Base-by-base conservation (phyloP, 2,113 vertebrate genomes). In the Garra rufa region DNA sequence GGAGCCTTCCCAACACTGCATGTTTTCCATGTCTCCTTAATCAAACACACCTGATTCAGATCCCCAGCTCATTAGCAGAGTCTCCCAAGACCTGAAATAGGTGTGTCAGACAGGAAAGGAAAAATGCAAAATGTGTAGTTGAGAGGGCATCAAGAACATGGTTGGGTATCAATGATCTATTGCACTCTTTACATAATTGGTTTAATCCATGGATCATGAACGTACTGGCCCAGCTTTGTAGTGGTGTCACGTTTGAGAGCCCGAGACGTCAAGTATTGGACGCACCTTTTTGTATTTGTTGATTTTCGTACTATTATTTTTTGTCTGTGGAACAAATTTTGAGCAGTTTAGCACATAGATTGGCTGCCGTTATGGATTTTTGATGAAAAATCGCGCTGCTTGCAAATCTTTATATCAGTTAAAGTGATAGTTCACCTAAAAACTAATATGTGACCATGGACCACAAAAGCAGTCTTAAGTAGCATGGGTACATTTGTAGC, bases 101-200 rank as follows among this genome's bases (percentile, higher is more conserved):
- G 34, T 34, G 34, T 34, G 34, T 34, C 34, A 34, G 34, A 34
- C 34, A 34, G n/a, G n/a, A n/a, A 34, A 34, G 34, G 34, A 34
- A 5, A 34, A 3, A 34, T 34, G 34, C 34, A 34, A 34, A 34
- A 34, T 34, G 34, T 34, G 34, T 5, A 34, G 34, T 34, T 34
- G 34, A 5, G 34, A 5, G 34, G 5, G 5, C 34, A 4, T 5
- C 34, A 34, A 34, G 34, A 34, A 34, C 34, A 34, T 34, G 34
- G 34, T 3, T 34, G 34, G 34, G 34, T 4, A 34, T 5, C 34
- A 34, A 3, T 34, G 34, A 17, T 14, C 74, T 28, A 21, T 76
- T 76, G 74, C 74, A 55, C 9, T 76, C 7, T 55, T 75, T 75
- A 75, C 9, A 19, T 50, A 9, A 76, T 11, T 76, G 28, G 26